Conservation (phyloP, 2,888 invertebrate species). For the Oegoconia quadripuncta region DNA sequence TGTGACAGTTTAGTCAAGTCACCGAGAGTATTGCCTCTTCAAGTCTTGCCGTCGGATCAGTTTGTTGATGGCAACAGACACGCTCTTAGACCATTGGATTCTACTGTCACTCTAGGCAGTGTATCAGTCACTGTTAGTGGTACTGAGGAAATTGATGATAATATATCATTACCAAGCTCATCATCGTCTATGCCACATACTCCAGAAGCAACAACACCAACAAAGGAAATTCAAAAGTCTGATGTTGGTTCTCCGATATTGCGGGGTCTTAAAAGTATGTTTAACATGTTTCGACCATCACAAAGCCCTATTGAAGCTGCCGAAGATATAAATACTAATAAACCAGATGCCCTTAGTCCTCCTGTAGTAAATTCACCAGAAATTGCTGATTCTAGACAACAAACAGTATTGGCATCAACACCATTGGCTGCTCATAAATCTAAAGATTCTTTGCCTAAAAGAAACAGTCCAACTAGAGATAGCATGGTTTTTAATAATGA, state of each 20-base stretch:
- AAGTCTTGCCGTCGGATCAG: constrained; percentile 41
- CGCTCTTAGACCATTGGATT: constrained; percentile 39
- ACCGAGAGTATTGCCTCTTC: constrained; percentile 51
- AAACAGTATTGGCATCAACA: constrained; percentile 46
- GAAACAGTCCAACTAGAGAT: constrained; percentile 59
- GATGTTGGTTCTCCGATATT: constrained; percentile 65
- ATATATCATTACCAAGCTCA: constrained; percentile 50
- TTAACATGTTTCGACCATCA: constrained; percentile 67
- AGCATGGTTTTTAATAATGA: constrained; percentile 64
- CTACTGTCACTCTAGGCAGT: constrained; percentile 30
- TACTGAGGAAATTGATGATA: constrained; percentile 50
- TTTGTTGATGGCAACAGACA: constrained; percentile 39
- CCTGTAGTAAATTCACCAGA: constrained; percentile 16
- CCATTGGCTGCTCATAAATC: constrained; percentile 44
- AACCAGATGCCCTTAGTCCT: constrained; percentile 21
- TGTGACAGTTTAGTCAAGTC: constrained; percentile 43
- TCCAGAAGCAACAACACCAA: constrained; percentile 65
- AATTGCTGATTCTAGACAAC: constrained; percentile 13
- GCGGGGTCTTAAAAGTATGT: constrained; percentile 63
- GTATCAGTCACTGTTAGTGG: constrained; percentile 41
- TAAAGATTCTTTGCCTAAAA: constrained; percentile 44
- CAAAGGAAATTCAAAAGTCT: constrained; percentile 49
- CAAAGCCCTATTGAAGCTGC: constrained; percentile 58
- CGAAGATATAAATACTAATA: constrained; percentile 23
- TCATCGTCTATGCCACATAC: constrained; percentile 54